These are phyloP conservation scores for Sebastes itinus DNA, from an alignment of 2,797 vertebrate species.

Conservation along the genomic window DNA sequence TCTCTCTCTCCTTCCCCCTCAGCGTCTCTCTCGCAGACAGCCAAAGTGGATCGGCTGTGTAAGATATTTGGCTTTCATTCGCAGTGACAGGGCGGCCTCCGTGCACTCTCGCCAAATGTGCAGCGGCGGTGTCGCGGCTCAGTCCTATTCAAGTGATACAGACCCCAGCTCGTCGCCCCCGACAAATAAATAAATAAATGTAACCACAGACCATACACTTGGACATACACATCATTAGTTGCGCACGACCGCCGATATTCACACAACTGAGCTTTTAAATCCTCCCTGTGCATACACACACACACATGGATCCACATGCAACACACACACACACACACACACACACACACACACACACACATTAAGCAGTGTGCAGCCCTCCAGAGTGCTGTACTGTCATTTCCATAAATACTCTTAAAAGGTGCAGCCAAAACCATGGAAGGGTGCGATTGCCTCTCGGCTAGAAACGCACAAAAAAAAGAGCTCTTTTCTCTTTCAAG, in stretches of 20 bases:
- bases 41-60: slow-evolving; percentile 36
- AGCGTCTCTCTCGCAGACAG: slow-evolving; percentile 30
- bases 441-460: slow-evolving; percentile 76
- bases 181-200: not conserved
- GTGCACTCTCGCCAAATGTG: slow-evolving; percentile 41
- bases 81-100: slow-evolving; percentile 39
- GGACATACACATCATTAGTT: not conserved
- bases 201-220: not conserved
- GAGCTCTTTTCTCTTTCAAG: slow-evolving; percentile 79
- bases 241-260: slow-evolving; percentile 6
- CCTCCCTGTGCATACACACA: not conserved
- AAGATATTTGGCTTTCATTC: slow-evolving; percentile 48
- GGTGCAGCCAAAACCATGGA: slow-evolving; percentile 74
- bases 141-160: slow-evolving; percentile 5
- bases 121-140: slow-evolving; percentile 10
- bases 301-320: slow-evolving; percentile 8
- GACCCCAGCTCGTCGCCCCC: slow-evolving; percentile 8
- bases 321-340: slow-evolving; percentile 38
- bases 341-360: slow-evolving; percentile 37
- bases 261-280: slow-evolving; percentile 27
- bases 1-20: not conserved
- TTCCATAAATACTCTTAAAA: slow-evolving; percentile 80
- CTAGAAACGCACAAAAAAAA: slow-evolving; percentile 68
- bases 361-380: slow-evolving; percentile 56
- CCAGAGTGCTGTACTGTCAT: slow-evolving; percentile 67